Evolutionary conservation across 2,113 vertebrate genomes (phyloP).

Genomic region (Aegithalos caudatus): DNA sequence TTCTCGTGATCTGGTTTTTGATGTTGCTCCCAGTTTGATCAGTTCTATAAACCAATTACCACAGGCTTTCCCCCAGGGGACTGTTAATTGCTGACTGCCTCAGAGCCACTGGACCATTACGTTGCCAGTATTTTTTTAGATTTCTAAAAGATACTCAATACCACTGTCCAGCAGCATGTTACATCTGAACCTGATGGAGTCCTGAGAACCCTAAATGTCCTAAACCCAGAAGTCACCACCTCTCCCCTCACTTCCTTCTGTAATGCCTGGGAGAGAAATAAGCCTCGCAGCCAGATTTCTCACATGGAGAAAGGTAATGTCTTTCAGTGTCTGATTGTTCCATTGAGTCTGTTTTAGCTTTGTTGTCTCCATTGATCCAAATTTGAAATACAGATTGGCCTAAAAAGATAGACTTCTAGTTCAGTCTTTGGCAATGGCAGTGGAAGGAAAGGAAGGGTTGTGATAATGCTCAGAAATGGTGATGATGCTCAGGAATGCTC

Average conservation of each 20-base stretch:
- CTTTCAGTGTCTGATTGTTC: background rate
- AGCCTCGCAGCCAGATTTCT: background rate
- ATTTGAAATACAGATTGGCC: background rate
- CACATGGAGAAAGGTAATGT: accelerated
- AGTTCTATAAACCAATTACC: background rate
- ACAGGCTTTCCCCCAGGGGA: background rate
- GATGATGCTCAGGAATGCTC: background rate
- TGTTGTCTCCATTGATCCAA: background rate
- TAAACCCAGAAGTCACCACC: accelerated
- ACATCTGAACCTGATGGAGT: background rate
- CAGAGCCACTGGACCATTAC: background rate
- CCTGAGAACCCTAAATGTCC: background rate
- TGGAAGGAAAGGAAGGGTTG: background rate
- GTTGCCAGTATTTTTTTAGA: background rate
- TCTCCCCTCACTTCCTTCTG: background rate
- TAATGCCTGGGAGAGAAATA: background rate
- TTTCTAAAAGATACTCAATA: background rate
- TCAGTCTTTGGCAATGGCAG: background rate
- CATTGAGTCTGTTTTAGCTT: background rate
- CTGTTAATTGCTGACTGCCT: background rate
- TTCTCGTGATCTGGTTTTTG: background rate
- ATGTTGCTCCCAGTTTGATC: background rate
- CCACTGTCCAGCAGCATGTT: background rate
- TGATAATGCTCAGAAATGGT: background rate
- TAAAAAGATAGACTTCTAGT: background rate